Base-by-base conservation (phyloP, 1,140 invertebrate species). In the Drosophila rhopaloa region DNA sequence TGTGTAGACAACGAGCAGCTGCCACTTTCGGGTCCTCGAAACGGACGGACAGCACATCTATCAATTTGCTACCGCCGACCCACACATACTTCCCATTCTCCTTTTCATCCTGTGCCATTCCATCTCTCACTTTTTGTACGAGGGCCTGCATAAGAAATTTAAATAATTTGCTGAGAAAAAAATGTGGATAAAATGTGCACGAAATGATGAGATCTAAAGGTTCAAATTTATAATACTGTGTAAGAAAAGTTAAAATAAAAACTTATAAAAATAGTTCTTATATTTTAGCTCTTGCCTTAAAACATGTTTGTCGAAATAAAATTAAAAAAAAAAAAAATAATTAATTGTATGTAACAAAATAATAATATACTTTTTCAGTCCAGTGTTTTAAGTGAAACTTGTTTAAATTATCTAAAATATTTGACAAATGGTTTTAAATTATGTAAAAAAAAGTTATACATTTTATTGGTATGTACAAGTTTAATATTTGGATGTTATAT, bases 131-230 rank as follows among this genome's bases (percentile, higher is more conserved):
- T 71, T 57, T 55, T 7, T 58, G 68, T 50, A 76, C 73, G 62
- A 76, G 73, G 37, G 48, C 48, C 72, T 76, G 73, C 73, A 77
- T 68, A 68, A 80, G 53, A 77, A 81, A 81, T 82, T 66, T 75
- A 75, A 82, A 79, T 86, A 73, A 86, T 88, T 88, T 89, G 43
- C 44, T 19, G 75, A 43, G 19, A 56, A 67, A 74, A 81, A 75
- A 32, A 14, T 27, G 7, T 27, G 19, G 13, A 29, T 48, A 77
- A 74, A 56, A 38, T 40, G 38, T 38, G 35, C 1, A 41, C 14
- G 27, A 19, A 41, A 24, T 13, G 10, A 13, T 0, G 0, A 5
- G 19, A 5, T 27, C 2, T 5, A 9, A 10, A 11, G 19, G 4
- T n/a, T n/a, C 19, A 32, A 53, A 40, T 9, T 5, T 13, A 0